phyloP scores from a whole-genome alignment of 2,888 invertebrate genomes.

The Panopea generosa region DNA sequence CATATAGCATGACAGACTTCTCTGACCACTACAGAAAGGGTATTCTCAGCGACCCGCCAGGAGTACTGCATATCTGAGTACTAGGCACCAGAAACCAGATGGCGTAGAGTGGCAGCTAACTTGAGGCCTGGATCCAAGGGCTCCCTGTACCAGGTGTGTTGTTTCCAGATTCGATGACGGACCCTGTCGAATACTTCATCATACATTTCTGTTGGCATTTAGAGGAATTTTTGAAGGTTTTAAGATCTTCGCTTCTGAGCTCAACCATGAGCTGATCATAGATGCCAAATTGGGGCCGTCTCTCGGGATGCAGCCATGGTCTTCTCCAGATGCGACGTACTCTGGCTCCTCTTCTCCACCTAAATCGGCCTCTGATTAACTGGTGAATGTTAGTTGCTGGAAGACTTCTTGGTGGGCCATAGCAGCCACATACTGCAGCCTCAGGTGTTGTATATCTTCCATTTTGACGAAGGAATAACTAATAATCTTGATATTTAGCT shows the following conservation, averaged over 20 bases:
- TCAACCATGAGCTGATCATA: conserved; percentile 51
- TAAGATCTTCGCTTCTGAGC: conserved; percentile 49
- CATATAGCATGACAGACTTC: conserved; percentile 60
- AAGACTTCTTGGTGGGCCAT: conserved; percentile 34
- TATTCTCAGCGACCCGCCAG: conserved; percentile 57
- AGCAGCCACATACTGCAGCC: conserved; percentile 38
- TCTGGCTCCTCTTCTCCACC: conserved; percentile 36
- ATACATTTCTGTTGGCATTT: conserved; percentile 57
- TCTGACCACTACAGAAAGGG: conserved; percentile 36
- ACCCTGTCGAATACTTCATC: conserved; percentile 37
- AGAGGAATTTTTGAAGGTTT: conserved; percentile 49
- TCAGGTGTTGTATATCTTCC: conserved; percentile 39
- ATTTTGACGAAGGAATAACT: conserved; percentile 41
- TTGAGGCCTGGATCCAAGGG: conserved; percentile 36
- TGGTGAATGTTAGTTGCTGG: conserved; percentile 33
- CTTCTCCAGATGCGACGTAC: conserved; percentile 46
- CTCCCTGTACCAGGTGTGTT: conserved; percentile 11
- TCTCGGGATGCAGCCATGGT: conserved; percentile 45
- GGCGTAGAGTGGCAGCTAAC: conserved; percentile 34
- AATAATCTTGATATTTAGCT: conserved; percentile 26
- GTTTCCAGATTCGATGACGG: conserved; percentile 36
- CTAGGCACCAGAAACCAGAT: conserved; percentile 44
- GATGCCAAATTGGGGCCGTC: conserved; percentile 40
- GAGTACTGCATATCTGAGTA: conserved; percentile 35
- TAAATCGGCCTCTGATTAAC: conserved; percentile 33